phyloP scores from a whole-genome alignment of 1,140 invertebrate species.

The Eumaeus atala region DNA sequence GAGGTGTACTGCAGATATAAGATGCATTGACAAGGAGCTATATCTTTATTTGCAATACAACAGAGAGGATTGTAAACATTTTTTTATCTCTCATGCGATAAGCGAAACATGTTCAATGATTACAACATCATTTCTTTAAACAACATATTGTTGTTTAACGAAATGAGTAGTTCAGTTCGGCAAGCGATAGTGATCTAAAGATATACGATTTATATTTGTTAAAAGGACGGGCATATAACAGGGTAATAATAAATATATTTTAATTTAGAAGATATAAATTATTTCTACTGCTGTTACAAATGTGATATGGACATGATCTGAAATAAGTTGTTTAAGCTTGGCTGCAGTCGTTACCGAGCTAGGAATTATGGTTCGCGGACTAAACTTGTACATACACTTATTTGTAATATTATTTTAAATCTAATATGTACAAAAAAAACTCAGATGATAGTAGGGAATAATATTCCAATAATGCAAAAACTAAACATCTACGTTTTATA shows the following conservation, averaged over 20 bases:
- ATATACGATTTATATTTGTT: too few relatives aligned
- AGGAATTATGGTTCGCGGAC: slow-evolving; percentile 1
- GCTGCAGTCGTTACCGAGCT: background rate
- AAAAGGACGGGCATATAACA: too few relatives aligned
- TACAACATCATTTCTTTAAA: too few relatives aligned
- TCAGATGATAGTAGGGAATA: background rate
- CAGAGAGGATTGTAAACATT: background rate
- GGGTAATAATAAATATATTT: too few relatives aligned
- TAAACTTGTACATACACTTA: slow-evolving; percentile 21
- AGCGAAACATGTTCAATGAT: background rate
- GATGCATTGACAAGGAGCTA: too few relatives aligned
- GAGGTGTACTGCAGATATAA: too few relatives aligned
- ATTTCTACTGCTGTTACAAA: too few relatives aligned
- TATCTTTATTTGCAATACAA: background rate
- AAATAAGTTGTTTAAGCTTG: too few relatives aligned
- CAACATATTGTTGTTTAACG: background rate
- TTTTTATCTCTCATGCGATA: background rate
- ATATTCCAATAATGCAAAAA: background rate
- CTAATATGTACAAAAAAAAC: slow-evolving; percentile 54
- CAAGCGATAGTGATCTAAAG: background rate
- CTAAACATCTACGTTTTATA: slow-evolving; percentile 4
- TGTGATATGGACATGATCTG: too few relatives aligned
- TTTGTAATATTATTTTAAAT: slow-evolving; percentile 43
- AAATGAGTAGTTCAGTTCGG: background rate
- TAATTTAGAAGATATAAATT: too few relatives aligned